Evolutionary conservation across 2,113 vertebrate genomes (phyloP).

Genomic region (Equus quagga): DNA sequence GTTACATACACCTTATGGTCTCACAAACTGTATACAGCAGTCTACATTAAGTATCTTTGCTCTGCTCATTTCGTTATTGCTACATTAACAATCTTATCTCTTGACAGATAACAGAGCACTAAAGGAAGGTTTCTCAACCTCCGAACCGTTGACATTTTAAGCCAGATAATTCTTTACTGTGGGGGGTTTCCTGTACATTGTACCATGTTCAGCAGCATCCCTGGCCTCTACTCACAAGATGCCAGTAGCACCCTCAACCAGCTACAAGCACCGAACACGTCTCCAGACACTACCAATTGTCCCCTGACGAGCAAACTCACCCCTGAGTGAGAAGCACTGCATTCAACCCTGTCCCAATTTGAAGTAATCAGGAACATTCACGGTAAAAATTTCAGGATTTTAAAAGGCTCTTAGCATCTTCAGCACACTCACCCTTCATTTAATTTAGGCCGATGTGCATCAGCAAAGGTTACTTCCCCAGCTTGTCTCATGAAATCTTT

Average conservation of each 20-base stretch:
- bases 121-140: not conserved
- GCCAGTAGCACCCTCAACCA: not conserved
- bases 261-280: not conserved
- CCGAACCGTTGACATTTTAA: not conserved
- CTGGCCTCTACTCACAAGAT: not conserved
- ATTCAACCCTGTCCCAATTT: not conserved
- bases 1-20: not conserved
- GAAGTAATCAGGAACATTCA: not conserved
- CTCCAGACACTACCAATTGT: not conserved
- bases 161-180: not conserved
- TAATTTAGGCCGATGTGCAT: constrained; percentile 97
- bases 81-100: not conserved
- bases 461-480: constrained; percentile 98
- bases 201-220: not conserved
- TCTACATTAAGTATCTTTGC: not conserved
- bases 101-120: not conserved
- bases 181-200: not conserved
- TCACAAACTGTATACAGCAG: accelerated
- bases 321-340: not conserved
- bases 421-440: constrained; percentile 94
- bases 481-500: constrained; percentile 99
- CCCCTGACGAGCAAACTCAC: not conserved
- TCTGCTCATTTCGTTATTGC: not conserved
- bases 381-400: not conserved
- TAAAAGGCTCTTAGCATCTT: not conserved